phyloP scores from a whole-genome alignment of 92 coral and sea anemone species.

The Blastomussa wellsi region DNA sequence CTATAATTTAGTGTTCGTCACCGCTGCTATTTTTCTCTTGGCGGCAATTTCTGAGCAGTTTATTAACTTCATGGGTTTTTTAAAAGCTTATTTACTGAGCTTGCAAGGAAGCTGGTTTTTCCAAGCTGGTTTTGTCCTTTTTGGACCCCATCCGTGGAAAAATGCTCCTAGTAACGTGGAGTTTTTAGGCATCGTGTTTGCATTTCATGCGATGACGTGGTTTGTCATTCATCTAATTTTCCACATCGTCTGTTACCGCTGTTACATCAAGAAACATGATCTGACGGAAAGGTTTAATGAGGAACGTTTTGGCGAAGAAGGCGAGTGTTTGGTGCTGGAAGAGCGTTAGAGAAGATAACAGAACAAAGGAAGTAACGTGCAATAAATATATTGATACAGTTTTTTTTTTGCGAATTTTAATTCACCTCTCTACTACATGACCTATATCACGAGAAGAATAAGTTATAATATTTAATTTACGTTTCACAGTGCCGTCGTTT shows the following conservation, averaged over 20 bases:
- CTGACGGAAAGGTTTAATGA: background rate
- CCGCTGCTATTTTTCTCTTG: constrained; percentile 36
- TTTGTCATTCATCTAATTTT: constrained; percentile 4
- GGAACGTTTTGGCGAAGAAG: constrained; percentile 16
- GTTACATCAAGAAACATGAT: background rate
- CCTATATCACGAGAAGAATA: too few relatives aligned
- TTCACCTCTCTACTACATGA: too few relatives aligned
- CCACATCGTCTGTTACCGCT: constrained; percentile 2
- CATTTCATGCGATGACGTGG: constrained; percentile 35
- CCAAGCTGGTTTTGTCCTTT: constrained; percentile 51
- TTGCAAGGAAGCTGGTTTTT: constrained; percentile 65
- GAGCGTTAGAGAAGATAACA: background rate
- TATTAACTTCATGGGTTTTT: constrained; percentile 30
- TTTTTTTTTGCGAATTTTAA: background rate
- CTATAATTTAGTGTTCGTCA: constrained; percentile 47
- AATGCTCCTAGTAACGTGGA: constrained; percentile 29
- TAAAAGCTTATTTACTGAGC: constrained; percentile 34
- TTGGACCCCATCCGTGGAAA: constrained; percentile 45
- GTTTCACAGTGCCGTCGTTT: too few relatives aligned
- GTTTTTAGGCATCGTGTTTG: constrained; percentile 54
- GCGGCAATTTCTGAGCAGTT: constrained; percentile 36
- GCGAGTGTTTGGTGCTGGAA: background rate
- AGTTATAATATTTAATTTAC: too few relatives aligned
- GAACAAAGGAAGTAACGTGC: background rate
- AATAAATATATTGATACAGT: background rate